Percentiles rank a stretch among this genome's conserved stretches.
phyloP scores from a whole-genome alignment of 2,888 invertebrate species.

The Augiades crinisus region DNA sequence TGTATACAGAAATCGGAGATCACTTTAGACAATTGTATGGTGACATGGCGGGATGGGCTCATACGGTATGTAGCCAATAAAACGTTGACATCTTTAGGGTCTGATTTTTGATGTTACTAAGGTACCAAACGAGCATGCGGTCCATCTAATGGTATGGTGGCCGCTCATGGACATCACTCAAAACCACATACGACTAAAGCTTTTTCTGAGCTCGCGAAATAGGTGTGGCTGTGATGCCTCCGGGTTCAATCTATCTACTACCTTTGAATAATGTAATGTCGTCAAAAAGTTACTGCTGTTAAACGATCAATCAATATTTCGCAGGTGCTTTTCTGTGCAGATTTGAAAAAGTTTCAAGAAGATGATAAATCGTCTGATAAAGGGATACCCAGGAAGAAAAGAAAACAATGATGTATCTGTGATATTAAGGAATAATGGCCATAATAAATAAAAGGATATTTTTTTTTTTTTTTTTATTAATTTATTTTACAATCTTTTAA shows the following conservation, averaged over 20 bases:
- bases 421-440: not conserved
- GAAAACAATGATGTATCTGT: constrained; percentile 33
- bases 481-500: too few species aligned
- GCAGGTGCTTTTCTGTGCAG: constrained; percentile 90
- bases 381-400: constrained; percentile 50
- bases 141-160: too few species aligned
- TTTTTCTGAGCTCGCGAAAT: too few species aligned
- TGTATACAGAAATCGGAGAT: constrained; percentile 93
- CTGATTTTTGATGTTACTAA: too few species aligned
- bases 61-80: constrained; percentile 87
- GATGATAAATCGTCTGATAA: constrained; percentile 34
- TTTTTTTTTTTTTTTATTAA: constrained; percentile 15
- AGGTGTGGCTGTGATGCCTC: too few species aligned
- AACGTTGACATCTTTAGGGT: too few species aligned
- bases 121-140: too few species aligned
- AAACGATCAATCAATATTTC: constrained; percentile 39
- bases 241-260: too few species aligned
- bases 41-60: constrained; percentile 96
- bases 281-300: too few species aligned
- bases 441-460: constrained; percentile 2
- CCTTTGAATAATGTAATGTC: too few species aligned
- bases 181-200: too few species aligned
- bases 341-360: constrained; percentile 86
- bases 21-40: constrained; percentile 92
- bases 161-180: too few species aligned